phyloP scores from a whole-genome alignment of 1,140 invertebrate species.

The Philopotamus ludificatus region DNA sequence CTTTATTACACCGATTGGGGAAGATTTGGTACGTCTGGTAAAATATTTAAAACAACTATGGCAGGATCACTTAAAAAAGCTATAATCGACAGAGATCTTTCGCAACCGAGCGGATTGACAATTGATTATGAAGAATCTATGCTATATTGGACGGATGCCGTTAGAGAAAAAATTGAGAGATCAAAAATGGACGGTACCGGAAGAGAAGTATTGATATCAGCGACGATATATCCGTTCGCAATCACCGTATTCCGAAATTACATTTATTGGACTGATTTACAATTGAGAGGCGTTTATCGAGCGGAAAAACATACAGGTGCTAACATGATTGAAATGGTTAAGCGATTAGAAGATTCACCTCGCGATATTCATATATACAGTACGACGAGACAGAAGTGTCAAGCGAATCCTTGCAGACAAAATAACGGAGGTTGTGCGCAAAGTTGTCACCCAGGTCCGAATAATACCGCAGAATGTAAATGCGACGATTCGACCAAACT shows the following conservation, averaged over 20 bases:
- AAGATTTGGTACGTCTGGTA: constrained; percentile 85
- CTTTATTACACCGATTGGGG: constrained; percentile 95
- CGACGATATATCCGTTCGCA: constrained; percentile 95
- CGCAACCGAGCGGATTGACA: constrained; percentile 92
- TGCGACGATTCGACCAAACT: constrained; percentile 84
- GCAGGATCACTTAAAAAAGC: constrained; percentile 89
- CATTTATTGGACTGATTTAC: constrained; percentile 98
- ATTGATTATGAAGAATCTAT: constrained; percentile 95
- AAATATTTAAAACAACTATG: constrained; percentile 95
- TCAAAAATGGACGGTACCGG: constrained; percentile 83
- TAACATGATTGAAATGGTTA: constrained; percentile 91
- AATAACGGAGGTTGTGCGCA: constrained; percentile 96
- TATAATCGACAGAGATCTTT: constrained; percentile 87
- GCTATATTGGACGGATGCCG: constrained; percentile 98
- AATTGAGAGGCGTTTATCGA: constrained; percentile 89
- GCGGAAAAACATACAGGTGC: constrained; percentile 97
- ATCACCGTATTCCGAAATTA: constrained; percentile 89
- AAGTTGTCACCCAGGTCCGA: constrained; percentile 85
- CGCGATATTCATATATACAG: constrained; percentile 91
- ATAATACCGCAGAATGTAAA: constrained; percentile 81
- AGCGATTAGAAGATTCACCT: constrained; percentile 85
- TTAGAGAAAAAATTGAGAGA: constrained; percentile 95
- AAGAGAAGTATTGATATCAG: constrained; percentile 75
- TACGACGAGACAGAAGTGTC: constrained; percentile 74
- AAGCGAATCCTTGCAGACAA: constrained; percentile 80